Evolutionary conservation across 2,888 invertebrate genomes (phyloP).

Genomic region (Coenonympha glycerion): DNA sequence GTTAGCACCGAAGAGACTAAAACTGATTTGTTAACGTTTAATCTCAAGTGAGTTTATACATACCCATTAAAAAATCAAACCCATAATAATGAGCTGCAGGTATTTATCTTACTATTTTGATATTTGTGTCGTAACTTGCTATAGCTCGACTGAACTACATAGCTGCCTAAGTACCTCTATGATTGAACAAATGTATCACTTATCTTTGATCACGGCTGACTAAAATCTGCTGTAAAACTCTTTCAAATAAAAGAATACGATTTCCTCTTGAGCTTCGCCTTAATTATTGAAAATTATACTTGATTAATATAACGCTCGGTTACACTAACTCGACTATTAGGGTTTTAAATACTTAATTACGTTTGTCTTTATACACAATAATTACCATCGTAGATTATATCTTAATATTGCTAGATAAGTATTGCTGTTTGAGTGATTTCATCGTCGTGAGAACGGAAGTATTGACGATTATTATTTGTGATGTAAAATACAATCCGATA

Average conservation of each 20-base stretch:
- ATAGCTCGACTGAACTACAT: too few relatives aligned
- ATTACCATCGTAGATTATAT: too few relatives aligned
- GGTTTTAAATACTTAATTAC: neutral
- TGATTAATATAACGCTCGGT: neutral
- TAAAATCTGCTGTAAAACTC: too few relatives aligned
- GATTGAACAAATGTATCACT: too few relatives aligned
- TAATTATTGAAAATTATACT: neutral
- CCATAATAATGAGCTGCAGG: too few relatives aligned
- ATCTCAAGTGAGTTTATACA: constrained; percentile 38
- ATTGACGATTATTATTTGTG: neutral
- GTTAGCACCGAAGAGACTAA: constrained; percentile 40
- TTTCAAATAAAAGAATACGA: too few relatives aligned
- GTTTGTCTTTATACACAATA: too few relatives aligned
- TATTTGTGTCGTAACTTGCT: too few relatives aligned
- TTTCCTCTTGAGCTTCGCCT: neutral
- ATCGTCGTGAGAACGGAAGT: constrained; percentile 6
- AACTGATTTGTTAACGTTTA: constrained; percentile 32
- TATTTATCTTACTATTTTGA: too few relatives aligned
- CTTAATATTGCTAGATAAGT: neutral
- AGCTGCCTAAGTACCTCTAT: too few relatives aligned
- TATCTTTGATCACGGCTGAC: too few relatives aligned
- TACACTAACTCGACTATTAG: neutral
- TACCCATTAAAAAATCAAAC: too few relatives aligned
- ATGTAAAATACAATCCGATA: neutral
- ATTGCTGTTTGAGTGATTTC: neutral